These are phyloP conservation scores for Pimephales promelas DNA, from an alignment of 2,113 vertebrate species.

Conservation along the genomic window DNA sequence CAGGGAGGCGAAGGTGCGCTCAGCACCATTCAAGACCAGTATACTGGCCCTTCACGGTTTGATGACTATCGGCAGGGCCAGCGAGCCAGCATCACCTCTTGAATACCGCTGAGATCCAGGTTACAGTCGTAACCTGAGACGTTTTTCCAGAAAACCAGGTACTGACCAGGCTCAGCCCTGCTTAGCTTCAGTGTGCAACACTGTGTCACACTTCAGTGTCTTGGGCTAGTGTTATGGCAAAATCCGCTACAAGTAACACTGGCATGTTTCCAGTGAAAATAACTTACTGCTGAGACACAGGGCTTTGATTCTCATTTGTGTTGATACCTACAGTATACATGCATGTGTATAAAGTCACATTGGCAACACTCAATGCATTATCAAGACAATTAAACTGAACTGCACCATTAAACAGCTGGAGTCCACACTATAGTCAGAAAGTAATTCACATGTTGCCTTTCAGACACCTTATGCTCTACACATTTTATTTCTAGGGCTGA, in stretches of 20 bases:
- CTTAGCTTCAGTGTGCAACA: too few relatives aligned
- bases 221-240: not conserved
- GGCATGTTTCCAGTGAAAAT: not conserved
- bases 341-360: not conserved
- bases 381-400: conserved; percentile 14
- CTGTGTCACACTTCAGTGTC: too few relatives aligned
- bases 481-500: not conserved
- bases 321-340: not conserved
- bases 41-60: too few relatives aligned
- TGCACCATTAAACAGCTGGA: conserved; percentile 25
- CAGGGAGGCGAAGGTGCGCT: too few relatives aligned
- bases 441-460: conserved; percentile 21
- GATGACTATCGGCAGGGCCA: too few relatives aligned
- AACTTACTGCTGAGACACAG: conserved; percentile 3
- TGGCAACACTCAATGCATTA: conserved; percentile 2
- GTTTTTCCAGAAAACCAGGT: too few relatives aligned
- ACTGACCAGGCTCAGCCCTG: too few relatives aligned
- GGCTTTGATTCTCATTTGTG: not conserved
- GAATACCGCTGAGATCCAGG: too few relatives aligned
- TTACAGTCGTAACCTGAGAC: too few relatives aligned
- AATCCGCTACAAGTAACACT: not conserved
- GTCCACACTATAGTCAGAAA: conserved; percentile 9
- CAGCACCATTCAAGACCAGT: too few relatives aligned
- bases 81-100: too few relatives aligned
- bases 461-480: not conserved